Conservation (phyloP, 2,888 invertebrate species). For the Eristalis arbustorum region DNA sequence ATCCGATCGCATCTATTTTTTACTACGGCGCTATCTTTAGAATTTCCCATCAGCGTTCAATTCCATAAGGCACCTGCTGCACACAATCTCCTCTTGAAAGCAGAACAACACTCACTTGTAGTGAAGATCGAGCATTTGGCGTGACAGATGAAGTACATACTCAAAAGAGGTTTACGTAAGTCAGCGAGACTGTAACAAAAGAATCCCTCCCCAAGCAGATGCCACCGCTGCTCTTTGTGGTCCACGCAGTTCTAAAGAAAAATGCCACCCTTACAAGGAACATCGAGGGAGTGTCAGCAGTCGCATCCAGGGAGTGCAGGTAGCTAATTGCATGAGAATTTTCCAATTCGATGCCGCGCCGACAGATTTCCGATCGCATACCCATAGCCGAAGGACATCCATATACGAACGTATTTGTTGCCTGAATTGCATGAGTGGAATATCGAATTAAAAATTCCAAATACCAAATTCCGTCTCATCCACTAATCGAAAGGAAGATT, state of each 20-base stretch:
- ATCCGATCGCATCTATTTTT: neutral
- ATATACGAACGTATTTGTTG: conserved; percentile 28
- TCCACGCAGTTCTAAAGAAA: neutral
- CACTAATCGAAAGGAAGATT: neutral
- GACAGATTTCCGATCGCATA: conserved; percentile 11
- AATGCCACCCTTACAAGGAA: neutral
- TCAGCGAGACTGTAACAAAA: neutral
- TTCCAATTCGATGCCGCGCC: conserved; percentile 36
- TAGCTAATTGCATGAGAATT: conserved; percentile 12
- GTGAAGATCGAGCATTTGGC: conserved; percentile 31
- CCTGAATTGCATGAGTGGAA: conserved; percentile 43
- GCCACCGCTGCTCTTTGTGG: neutral
- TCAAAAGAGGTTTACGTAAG: neutral
- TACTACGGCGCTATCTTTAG: conserved; percentile 18
- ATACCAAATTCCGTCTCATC: neutral
- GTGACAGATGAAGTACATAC: conserved; percentile 22
- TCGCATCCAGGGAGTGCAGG: conserved; percentile 2
- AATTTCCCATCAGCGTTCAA: conserved; percentile 7
- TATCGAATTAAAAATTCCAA: conserved; percentile 11
- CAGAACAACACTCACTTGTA: conserved; percentile 17
- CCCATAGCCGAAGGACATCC: conserved; percentile 38
- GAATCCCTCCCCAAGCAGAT: neutral
- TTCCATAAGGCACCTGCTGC: conserved; percentile 50
- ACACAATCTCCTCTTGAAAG: conserved; percentile 23
- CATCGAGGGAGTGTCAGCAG: neutral